Evolutionary conservation across 2,797 vertebrate genomes (phyloP).

Genomic region (Acipenser transmontanus): DNA sequence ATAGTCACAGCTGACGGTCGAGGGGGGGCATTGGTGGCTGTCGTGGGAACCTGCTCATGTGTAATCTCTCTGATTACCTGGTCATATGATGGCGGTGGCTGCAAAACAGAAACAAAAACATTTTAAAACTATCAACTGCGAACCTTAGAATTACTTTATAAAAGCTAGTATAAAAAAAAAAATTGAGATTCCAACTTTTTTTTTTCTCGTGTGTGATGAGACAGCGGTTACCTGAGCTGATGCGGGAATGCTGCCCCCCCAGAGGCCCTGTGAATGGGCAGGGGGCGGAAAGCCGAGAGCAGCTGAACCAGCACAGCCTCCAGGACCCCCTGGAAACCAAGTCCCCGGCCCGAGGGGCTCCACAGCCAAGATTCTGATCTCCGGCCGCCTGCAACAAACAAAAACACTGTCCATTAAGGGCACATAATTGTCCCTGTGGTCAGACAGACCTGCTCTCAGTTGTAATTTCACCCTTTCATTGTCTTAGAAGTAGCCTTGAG

Average conservation of each 20-base stretch:
- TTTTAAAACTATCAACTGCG: not conserved
- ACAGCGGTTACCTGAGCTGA: slow-evolving; percentile 61
- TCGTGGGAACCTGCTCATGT: slow-evolving; percentile 65
- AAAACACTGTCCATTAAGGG: not conserved
- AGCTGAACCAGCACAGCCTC: slow-evolving; percentile 47
- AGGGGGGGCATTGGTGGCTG: slow-evolving; percentile 65
- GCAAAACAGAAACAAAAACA: slow-evolving; percentile 36
- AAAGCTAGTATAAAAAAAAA: not conserved
- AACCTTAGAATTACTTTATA: not conserved
- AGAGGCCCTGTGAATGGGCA: slow-evolving; percentile 51
- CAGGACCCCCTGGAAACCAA: slow-evolving; percentile 68
- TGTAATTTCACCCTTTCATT: too few relatives aligned
- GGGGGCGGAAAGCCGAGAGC: slow-evolving; percentile 58
- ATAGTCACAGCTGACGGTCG: slow-evolving; percentile 62
- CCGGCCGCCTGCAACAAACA: slow-evolving; percentile 65
- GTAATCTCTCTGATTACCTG: slow-evolving; percentile 93
- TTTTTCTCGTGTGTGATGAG: not conserved
- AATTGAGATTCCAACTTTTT: not conserved
- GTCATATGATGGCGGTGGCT: slow-evolving; percentile 87
- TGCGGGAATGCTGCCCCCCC: slow-evolving; percentile 62
- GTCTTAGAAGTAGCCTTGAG: too few relatives aligned
- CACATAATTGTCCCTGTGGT: too few relatives aligned
- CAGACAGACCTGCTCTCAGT: too few relatives aligned
- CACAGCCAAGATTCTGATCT: slow-evolving; percentile 85
- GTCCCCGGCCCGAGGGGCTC: slow-evolving; percentile 67